A percentile compares a stretch with the other conserved stretches of the same genome.
Conservation (phyloP, 2,888 invertebrate genomes). For the Conchocele bisecta region DNA sequence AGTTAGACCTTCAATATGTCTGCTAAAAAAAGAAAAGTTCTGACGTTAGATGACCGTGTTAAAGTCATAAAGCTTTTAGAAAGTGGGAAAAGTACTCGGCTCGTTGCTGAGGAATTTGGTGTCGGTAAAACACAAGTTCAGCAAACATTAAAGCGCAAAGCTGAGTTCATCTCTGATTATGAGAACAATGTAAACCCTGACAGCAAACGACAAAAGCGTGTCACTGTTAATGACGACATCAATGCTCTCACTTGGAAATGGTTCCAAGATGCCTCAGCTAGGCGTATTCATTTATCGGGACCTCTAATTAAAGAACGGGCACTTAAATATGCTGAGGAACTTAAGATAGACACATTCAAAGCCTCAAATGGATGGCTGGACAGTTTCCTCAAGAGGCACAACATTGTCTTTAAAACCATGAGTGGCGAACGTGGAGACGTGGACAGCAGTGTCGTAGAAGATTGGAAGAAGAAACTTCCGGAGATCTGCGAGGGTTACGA, state of each 20-base stretch:
- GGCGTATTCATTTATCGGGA: not conserved
- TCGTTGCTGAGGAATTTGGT: constrained; percentile 43
- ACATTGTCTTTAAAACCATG: constrained; percentile 33
- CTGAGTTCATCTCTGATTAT: constrained; percentile 31
- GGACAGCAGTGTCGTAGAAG: not conserved
- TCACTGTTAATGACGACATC: constrained; percentile 38
- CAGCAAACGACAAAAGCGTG: constrained; percentile 21
- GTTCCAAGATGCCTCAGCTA: constrained; percentile 35
- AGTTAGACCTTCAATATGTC: no score
- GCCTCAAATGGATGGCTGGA: constrained; percentile 48
- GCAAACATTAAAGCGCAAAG: constrained; percentile 44
- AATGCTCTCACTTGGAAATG: constrained; percentile 35
- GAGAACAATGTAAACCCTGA: constrained; percentile 29
- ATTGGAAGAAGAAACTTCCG: constrained; percentile 39
- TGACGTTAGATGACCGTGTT: constrained; percentile 30
- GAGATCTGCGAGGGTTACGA: constrained; percentile 39
- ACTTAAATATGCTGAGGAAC: not conserved
- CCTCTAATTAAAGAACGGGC: constrained; percentile 4
- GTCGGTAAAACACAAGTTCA: constrained; percentile 52
- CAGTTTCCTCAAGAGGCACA: constrained; percentile 24
- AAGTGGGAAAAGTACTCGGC: constrained; percentile 26
- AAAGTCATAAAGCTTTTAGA: constrained; percentile 20
- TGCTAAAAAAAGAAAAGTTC: constrained; percentile 11
- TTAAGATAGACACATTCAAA: not conserved
- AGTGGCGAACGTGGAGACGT: constrained; percentile 42